These are phyloP conservation scores for Agrilus planipennis DNA, from an alignment of 1,140 invertebrate genomes.

Conservation along the genomic window DNA sequence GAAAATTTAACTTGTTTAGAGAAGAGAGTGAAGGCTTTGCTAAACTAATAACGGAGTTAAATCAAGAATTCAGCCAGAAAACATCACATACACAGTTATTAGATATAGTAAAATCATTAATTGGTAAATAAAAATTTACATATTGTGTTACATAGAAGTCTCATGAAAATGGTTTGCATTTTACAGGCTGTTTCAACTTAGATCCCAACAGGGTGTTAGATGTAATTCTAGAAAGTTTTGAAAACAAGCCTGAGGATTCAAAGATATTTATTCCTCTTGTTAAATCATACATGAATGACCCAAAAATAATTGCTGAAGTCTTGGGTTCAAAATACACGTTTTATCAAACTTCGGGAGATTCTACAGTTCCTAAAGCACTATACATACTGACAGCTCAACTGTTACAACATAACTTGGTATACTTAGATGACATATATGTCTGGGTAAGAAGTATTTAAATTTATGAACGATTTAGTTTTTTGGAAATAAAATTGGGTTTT, in stretches of 20 bases:
- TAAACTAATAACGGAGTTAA: conserved; percentile 93
- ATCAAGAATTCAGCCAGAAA: conserved; percentile 67
- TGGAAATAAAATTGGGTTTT: neutral
- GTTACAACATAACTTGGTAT: conserved; percentile 76
- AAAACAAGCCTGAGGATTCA: conserved; percentile 62
- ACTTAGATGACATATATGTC: conserved; percentile 77
- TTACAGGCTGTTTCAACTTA: conserved; percentile 92
- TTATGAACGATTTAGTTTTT: neutral
- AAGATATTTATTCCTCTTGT: conserved; percentile 75
- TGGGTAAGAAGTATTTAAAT: conserved; percentile 53
- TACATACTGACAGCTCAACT: conserved; percentile 84
- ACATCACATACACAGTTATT: conserved; percentile 50
- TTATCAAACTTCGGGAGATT: conserved; percentile 46
- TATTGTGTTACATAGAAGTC: conserved; percentile 2
- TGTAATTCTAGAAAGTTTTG: conserved; percentile 93
- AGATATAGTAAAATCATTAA: conserved; percentile 84
- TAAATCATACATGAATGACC: conserved; percentile 74
- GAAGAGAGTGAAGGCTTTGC: conserved; percentile 99
- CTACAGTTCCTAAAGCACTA: conserved; percentile 65
- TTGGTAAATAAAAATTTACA: conserved; percentile 58
- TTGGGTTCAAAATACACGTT: conserved; percentile 89
- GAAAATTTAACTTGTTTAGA: conserved; percentile 96
- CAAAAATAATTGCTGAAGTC: conserved; percentile 80
- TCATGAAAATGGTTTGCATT: conserved; percentile 14
- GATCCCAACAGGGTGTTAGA: conserved; percentile 97